Conservation (phyloP, 2,113 vertebrate genomes). For the Nerophis lumbriciformis region DNA sequence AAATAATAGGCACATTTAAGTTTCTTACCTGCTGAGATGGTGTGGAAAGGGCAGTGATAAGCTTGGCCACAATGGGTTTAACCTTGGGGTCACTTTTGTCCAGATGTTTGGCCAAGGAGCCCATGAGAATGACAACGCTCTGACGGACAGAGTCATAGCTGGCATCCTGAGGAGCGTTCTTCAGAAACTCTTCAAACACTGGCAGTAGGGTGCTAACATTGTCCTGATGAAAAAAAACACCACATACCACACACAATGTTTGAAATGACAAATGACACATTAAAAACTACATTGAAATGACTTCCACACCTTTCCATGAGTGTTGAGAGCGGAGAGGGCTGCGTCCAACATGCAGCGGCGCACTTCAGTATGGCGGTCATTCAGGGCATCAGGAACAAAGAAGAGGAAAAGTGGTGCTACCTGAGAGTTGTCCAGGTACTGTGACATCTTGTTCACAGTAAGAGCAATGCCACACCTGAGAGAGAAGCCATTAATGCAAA, state of each 20-base stretch:
- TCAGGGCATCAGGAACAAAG: constrained; percentile 96
- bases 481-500: constrained; percentile 1
- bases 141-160: constrained; percentile 95
- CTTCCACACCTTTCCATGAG: constrained; percentile 87
- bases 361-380: constrained; percentile 89
- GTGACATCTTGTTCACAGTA: constrained; percentile 89
- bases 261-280: background rate
- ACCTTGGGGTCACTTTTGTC: constrained; percentile 97
- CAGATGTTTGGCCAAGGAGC: constrained; percentile 95
- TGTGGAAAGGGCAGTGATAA: constrained; percentile 92
- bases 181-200: constrained; percentile 96
- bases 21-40: constrained; percentile 89
- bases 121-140: constrained; percentile 98
- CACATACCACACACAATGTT: background rate
- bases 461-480: constrained; percentile 91
- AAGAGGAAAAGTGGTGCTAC: constrained; percentile 96
- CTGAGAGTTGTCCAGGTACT: constrained; percentile 85
- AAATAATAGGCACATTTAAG: background rate
- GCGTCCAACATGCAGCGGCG: constrained; percentile 95
- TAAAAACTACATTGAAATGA: background rate
- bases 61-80: constrained; percentile 95
- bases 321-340: constrained; percentile 89
- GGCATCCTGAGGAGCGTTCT: constrained; percentile 91
- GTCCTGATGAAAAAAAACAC: constrained; percentile 71
- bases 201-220: constrained; percentile 92